Evolutionary conservation across 2,113 vertebrate species (phyloP).

Genomic region (Megaleporinus macrocephalus): DNA sequence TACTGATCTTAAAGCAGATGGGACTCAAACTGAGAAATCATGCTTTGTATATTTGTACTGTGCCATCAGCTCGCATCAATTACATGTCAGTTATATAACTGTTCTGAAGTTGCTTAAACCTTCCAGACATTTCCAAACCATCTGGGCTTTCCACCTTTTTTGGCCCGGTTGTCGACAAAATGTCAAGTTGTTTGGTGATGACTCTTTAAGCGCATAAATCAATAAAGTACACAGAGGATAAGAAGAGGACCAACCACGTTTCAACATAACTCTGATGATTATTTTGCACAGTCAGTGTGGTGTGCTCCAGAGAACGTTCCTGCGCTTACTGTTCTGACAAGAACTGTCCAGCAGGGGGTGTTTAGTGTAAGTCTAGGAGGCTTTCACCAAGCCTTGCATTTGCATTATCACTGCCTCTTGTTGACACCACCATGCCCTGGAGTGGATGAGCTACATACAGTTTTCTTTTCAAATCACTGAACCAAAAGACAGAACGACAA

Average conservation of each 20-base stretch:
- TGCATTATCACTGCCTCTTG: constrained; percentile 1
- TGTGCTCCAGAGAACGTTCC: not conserved
- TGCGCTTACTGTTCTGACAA: not conserved
- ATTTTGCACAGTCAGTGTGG: not conserved
- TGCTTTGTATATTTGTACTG: not conserved
- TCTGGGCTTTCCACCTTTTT: not conserved
- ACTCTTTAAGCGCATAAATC: not conserved
- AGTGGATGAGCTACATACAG: constrained; percentile 16
- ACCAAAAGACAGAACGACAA: constrained; percentile 3
- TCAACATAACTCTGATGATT: not conserved
- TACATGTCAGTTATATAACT: not conserved
- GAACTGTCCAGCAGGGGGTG: constrained; percentile 1
- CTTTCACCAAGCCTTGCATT: not conserved
- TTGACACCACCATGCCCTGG: not conserved
- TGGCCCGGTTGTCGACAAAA: not conserved
- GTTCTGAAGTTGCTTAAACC: not conserved
- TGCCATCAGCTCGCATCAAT: not conserved
- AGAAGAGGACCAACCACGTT: not conserved
- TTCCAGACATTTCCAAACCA: not conserved
- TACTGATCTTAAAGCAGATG: not conserved
- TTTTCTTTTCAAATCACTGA: constrained; percentile 8
- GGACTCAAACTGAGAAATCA: not conserved
- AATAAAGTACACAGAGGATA: not conserved
- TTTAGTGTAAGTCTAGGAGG: not conserved
- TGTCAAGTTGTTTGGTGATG: not conserved